These are phyloP conservation scores for Dicerorhinus sumatrensis DNA, from an alignment of 2,113 vertebrate genomes.

Conservation along the genomic window DNA sequence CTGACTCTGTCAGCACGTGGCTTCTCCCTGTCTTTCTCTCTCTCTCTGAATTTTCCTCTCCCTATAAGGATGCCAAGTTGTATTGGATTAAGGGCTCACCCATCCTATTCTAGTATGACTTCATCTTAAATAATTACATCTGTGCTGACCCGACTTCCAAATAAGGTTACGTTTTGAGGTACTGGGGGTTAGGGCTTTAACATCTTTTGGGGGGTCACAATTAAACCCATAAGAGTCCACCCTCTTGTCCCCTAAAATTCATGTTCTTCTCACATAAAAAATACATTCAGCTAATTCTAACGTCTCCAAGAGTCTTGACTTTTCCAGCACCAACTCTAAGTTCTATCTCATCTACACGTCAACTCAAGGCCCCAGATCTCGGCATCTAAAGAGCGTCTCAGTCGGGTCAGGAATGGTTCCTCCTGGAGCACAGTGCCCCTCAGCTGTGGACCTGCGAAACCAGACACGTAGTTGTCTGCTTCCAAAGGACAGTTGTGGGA, in stretches of 20 bases:
- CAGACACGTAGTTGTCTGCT: not conserved
- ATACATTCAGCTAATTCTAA: not conserved
- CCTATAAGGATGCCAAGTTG: rapidly evolving
- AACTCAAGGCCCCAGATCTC: not conserved
- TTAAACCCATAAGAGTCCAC: too few relatives aligned
- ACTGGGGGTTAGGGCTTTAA: too few relatives aligned
- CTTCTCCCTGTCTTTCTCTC: too few relatives aligned
- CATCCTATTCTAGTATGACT: rapidly evolving
- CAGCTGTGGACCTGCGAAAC: not conserved
- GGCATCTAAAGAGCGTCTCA: rapidly evolving
- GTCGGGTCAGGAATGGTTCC: rapidly evolving
- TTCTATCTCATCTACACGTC: not conserved
- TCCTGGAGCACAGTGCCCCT: too few relatives aligned
- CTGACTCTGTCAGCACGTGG: rapidly evolving
- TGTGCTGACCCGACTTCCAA: not conserved
- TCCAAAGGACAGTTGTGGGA: not conserved
- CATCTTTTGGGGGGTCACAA: too few relatives aligned
- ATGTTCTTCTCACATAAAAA: not conserved
- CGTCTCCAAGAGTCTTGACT: too few relatives aligned
- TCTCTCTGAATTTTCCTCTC: rapidly evolving
- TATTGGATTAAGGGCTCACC: rapidly evolving
- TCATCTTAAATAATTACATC: rapidly evolving
- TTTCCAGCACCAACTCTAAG: not conserved
- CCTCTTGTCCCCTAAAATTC: not conserved
- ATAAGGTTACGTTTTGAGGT: rapidly evolving